phyloP scores from a whole-genome alignment of 2,797 vertebrate species.

The Gila robusta region DNA sequence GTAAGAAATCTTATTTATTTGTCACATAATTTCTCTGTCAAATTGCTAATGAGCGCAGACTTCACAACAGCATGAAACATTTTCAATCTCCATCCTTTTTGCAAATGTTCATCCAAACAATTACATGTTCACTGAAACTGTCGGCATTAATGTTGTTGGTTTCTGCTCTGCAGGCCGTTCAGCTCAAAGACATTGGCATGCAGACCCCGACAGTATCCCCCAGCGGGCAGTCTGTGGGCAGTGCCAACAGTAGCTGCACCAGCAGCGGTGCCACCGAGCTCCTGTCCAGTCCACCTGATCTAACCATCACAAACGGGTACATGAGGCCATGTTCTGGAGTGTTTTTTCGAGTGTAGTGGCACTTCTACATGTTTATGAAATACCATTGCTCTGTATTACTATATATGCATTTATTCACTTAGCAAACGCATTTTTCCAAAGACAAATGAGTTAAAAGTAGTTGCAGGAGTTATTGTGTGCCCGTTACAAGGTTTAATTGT shows the following conservation, averaged over 20 bases:
- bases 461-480: neutral
- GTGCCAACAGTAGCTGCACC: slow-evolving; percentile 86
- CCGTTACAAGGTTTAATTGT: neutral
- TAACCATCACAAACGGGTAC: slow-evolving; percentile 88
- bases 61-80: slow-evolving; percentile 12
- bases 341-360: neutral
- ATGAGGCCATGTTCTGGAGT: slow-evolving; percentile 43
- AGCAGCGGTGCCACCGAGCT: slow-evolving; percentile 84
- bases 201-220: slow-evolving; percentile 88
- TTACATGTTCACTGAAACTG: slow-evolving; percentile 1
- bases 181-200: slow-evolving; percentile 85
- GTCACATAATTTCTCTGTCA: neutral
- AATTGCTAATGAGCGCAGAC: neutral
- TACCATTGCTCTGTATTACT: neutral
- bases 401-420: neutral
- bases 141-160: neutral
- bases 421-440: neutral
- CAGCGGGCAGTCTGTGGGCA: slow-evolving; percentile 89
- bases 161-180: slow-evolving; percentile 81
- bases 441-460: neutral
- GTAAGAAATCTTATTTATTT: slow-evolving; percentile 62
- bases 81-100: neutral
- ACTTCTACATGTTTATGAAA: neutral
- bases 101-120: neutral
- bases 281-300: slow-evolving; percentile 83